Base-by-base conservation (phyloP, 2,113 vertebrate species). In the Arvicanthis niloticus region DNA sequence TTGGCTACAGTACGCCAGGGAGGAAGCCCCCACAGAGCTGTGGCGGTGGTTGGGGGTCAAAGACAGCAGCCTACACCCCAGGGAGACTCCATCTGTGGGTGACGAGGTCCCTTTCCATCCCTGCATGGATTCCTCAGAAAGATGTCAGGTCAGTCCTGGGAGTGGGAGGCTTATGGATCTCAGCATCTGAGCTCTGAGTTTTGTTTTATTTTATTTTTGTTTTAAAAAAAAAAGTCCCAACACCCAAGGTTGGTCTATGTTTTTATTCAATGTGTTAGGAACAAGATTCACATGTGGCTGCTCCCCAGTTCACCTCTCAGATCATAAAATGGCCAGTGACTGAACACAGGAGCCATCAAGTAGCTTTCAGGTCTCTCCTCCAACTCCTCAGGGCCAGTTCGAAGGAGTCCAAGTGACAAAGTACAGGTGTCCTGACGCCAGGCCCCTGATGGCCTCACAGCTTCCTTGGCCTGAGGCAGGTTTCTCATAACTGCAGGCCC, bases 241-340 rank as follows among this genome's bases (percentile, higher is more conserved):
- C 40, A 40, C 42, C 73, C 97, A 53, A 1, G 3, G 15, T 3
- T 81, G 48, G 1, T 51, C 95, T 96, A 90, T 31, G 10, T 97
- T 97, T 97, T 96, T 88, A 1, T 60, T 88, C 92, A 80, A 60
- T 26, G 24, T 53, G 78, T 73, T 86, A 62, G 29, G 26, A 89
- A 73, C 85, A 34, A 93, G 96, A 97, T 98, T 89, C 7, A 42
- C 89, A 91, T 75, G 81, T 4, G 84, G 45, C 87, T 98, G 97
- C 51, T 97, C 96, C 88, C 89, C 1, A 0, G 82, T 98, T 97
- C 96, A 97, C 97, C 94, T 97, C 97, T 96, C 94, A 0, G 5
- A 78, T 22, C 82, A 97, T 98, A 98, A 98, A 98, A 97, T 70
- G 60, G 87, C 65, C 22, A 8, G 75, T 91, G 93, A 97, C 95